Conservation (phyloP, 1,140 invertebrate genomes). For the Lepidurus arcticus region DNA sequence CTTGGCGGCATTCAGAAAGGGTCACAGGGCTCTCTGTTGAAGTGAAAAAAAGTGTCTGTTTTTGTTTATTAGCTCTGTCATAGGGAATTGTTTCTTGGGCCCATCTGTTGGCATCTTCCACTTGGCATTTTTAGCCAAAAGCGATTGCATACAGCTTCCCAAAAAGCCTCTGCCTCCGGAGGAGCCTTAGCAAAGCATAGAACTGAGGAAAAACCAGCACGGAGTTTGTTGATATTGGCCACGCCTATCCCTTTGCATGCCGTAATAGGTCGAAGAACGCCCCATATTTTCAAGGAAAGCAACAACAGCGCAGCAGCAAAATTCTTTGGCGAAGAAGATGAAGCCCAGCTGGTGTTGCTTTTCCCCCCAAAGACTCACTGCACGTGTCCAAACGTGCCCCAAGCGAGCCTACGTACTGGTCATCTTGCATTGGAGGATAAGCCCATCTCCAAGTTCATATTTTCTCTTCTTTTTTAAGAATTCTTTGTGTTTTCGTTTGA, state of each 20-base stretch:
- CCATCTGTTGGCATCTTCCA: slow-evolving; percentile 10
- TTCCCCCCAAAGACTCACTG: background rate
- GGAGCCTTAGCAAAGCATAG: background rate
- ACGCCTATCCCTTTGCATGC: background rate
- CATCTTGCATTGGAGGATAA: background rate
- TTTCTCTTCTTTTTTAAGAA: slow-evolving; percentile 17
- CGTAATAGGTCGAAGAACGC: background rate
- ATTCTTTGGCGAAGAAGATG: background rate
- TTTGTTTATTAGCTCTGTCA: slow-evolving; percentile 15
- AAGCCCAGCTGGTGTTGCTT: background rate
- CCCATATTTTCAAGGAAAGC: background rate
- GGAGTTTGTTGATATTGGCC: background rate
- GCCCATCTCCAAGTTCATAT: background rate
- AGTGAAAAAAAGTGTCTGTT: background rate
- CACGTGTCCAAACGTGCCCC: slow-evolving; percentile 5
- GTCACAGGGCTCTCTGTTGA: too few relatives aligned
- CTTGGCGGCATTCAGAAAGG: too few relatives aligned
- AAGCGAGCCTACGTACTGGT: background rate
- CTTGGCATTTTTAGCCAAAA: slow-evolving; percentile 11
- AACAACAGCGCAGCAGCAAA: background rate
- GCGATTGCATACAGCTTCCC: background rate
- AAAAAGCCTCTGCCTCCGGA: background rate
- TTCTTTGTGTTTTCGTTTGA: background rate
- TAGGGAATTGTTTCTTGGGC: background rate
- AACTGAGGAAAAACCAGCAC: background rate